Conservation (phyloP, 2,113 vertebrate species). For the Triplophysa siluroides region DNA sequence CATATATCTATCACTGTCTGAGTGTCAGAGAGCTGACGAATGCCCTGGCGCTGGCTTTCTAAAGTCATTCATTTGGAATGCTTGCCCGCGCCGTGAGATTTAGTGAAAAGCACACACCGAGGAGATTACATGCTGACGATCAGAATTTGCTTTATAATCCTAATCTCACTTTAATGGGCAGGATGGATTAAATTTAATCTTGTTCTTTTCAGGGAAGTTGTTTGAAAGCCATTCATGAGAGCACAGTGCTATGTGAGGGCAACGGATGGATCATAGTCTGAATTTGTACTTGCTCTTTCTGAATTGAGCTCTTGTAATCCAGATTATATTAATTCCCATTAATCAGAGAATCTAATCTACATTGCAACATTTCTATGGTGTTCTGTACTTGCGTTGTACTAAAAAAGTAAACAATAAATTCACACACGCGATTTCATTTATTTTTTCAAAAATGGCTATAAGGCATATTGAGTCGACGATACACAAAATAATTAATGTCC, state of each 20-base stretch:
- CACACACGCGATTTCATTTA: too few species aligned
- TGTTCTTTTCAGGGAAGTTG: constrained; percentile 1
- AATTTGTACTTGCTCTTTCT: neutral
- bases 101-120: neutral
- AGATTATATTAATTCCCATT: constrained; percentile 17
- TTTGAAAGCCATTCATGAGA: constrained; percentile 7
- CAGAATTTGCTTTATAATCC: constrained; percentile 29
- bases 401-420: neutral
- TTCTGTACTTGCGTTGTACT: neutral
- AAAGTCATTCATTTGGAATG: constrained; percentile 11
- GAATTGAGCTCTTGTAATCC: constrained; percentile 17
- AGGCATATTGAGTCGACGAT: too few species aligned
- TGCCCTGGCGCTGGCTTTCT: neutral
- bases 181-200: constrained; percentile 16
- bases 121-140: constrained; percentile 28
- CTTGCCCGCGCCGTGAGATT: neutral
- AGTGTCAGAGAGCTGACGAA: constrained; percentile 3
- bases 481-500: too few species aligned
- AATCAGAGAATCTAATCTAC: constrained; percentile 5
- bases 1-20: constrained; percentile 36
- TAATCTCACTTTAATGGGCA: neutral
- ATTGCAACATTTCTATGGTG: neutral
- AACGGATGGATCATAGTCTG: neutral
- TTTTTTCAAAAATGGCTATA: too few species aligned
- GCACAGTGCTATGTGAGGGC: neutral